Percentiles rank a stretch among this genome's conserved stretches.
These are phyloP conservation scores for Dermochelys coriacea DNA, from an alignment of 2,797 vertebrate species.

Conservation along the genomic window DNA sequence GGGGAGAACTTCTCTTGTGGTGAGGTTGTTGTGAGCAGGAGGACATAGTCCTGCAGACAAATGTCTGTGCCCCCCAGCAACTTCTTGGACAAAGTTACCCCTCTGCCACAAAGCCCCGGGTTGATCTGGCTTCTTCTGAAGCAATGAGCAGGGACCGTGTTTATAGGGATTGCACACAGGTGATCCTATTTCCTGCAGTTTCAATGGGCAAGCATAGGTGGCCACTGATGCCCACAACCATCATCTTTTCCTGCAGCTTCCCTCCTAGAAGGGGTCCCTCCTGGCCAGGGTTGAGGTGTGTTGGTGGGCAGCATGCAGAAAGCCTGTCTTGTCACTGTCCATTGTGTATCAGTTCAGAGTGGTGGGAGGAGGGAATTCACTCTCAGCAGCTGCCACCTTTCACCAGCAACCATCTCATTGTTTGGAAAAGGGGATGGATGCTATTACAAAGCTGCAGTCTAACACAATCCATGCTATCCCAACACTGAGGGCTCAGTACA, in stretches of 20 bases:
- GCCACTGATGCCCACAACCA: not conserved
- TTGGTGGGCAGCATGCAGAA: not conserved
- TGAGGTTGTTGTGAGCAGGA: not conserved
- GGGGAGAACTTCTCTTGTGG: not conserved
- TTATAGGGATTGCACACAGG: not conserved
- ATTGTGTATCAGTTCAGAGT: not conserved
- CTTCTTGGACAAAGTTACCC: not conserved
- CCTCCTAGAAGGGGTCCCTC: not conserved
- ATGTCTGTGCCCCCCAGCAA: not conserved
- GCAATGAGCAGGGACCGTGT: not conserved
- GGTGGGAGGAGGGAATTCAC: no score
- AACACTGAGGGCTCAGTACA: no score
- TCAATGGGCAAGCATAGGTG: not conserved
- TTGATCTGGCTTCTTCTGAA: not conserved
- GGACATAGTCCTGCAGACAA: not conserved
- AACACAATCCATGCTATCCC: not conserved
- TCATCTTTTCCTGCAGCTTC: not conserved
- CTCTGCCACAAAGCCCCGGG: not conserved
- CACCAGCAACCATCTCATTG: not conserved
- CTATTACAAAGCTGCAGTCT: not conserved
- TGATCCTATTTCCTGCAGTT: not conserved
- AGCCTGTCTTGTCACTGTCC: not conserved
- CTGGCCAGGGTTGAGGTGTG: not conserved
- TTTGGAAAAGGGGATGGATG: not conserved
- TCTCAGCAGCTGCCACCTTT: not conserved